Base-by-base conservation (phyloP, 2,113 vertebrate genomes). In the Macrotus californicus region DNA sequence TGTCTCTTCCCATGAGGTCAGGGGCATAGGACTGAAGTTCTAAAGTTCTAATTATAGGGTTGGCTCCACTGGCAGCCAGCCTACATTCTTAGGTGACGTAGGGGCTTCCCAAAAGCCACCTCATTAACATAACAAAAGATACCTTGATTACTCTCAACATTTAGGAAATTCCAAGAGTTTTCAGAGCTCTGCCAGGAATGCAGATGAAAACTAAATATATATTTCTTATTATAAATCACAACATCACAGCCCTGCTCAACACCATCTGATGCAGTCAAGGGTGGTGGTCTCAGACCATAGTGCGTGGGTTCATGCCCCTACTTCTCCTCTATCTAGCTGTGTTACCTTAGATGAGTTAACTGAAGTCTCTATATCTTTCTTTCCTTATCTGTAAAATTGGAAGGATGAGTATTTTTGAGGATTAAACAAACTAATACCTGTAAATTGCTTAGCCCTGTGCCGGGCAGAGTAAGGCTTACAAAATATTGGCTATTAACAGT, bases 241-340 rank as follows among this genome's bases (percentile, higher is more conserved):
- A 3, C n/a, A 36, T 82, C 76, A 21, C 66, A 41, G 52, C 31
- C 76, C 43, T 19, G 11, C 66, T 72, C 18, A 36, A 31, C 46
- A 18, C 22, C 66, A 14, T 24, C 0, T 0, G 34, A 5, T 41
- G 2, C 1, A 2, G 2, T 66, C 5, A 4, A 39, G 14, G 6
- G 8, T 80, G 1, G 16, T 18, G 13, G 46, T 64, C 31, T 15
- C 11, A 14, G 48, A 61, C n/a, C 15, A 54, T 12, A 67, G 39
- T 34, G 11, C 36, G 56, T 59, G 67, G n/a, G 67, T n/a, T 41
- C 14, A 0, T 9, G 12, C 29, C 34, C 39, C 22, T 34, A 14
- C n/a, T 50, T 50, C n/a, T 86, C 50, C 9, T 4, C n/a, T 31
- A 66, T 7, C 15, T 73, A 7, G 41, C 24, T 82, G 5, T 67